These are phyloP conservation scores for Cheilosia soror DNA, from an alignment of 2,888 invertebrate genomes.

Conservation along the genomic window DNA sequence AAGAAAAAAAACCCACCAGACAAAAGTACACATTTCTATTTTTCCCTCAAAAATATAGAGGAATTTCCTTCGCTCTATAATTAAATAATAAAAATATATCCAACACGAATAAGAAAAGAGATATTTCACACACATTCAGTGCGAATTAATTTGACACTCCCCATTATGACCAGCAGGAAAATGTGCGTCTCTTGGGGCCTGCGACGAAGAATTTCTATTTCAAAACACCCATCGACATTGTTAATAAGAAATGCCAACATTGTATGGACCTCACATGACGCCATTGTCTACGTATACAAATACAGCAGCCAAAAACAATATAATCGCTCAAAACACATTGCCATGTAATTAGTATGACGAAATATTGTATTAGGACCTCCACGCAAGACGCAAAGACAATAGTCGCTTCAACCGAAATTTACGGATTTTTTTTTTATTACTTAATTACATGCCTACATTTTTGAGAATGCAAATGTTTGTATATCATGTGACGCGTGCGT, in stretches of 20 bases:
- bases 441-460: slow-evolving; percentile 26
- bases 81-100: slow-evolving; percentile 2
- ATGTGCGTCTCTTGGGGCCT: too few species aligned
- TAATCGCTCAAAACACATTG: slow-evolving; percentile 31
- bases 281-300: slow-evolving; percentile 12
- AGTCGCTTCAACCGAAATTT: slow-evolving; percentile 22
- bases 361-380: slow-evolving; percentile 23
- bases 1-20: too few species aligned
- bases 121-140: not conserved
- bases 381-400: slow-evolving; percentile 42
- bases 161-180: not conserved
- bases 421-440: slow-evolving; percentile 24
- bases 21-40: not conserved
- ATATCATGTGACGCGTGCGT: slow-evolving; percentile 25
- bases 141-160: slow-evolving; percentile 27
- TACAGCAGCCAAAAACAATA: slow-evolving; percentile 25
- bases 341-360: slow-evolving; percentile 40
- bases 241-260: slow-evolving; percentile 34
- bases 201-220: slow-evolving; percentile 4
- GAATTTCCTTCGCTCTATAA: slow-evolving; percentile 1
- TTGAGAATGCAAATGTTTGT: slow-evolving; percentile 4
- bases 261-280: slow-evolving; percentile 47
- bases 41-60: not conserved
- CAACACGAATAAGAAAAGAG: not conserved
- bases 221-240: slow-evolving; percentile 1